phyloP scores from a whole-genome alignment of 2,888 invertebrate species.

The Hermodice carunculata region DNA sequence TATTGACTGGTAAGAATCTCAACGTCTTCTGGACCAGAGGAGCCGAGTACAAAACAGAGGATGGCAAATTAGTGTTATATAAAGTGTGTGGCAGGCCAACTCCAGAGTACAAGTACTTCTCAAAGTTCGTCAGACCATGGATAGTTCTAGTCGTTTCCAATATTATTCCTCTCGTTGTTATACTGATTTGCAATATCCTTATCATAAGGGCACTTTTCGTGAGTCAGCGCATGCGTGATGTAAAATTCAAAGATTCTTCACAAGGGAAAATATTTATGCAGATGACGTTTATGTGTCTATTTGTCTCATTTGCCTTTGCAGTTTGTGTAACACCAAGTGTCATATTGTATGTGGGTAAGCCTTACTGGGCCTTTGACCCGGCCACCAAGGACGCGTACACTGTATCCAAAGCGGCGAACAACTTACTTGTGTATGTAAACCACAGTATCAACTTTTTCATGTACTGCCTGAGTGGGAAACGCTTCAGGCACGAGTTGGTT shows the following conservation, averaged over 20 bases:
- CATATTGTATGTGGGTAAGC: conserved; percentile 41
- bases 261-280: conserved; percentile 31
- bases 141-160: conserved; percentile 38
- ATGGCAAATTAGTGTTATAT: conserved; percentile 9
- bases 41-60: conserved; percentile 30
- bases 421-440: conserved; percentile 41
- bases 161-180: conserved; percentile 32
- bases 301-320: conserved; percentile 40
- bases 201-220: conserved; percentile 37
- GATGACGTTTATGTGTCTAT: conserved; percentile 43
- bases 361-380: conserved; percentile 35
- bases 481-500: conserved; percentile 39
- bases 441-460: conserved; percentile 44
- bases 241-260: neutral
- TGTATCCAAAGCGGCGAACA: conserved; percentile 38
- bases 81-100: conserved; percentile 31
- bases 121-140: conserved; percentile 41
- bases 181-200: conserved; percentile 37
- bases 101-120: conserved; percentile 34
- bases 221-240: no score
- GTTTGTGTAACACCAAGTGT: conserved; percentile 41
- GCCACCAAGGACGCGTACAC: conserved; percentile 26
- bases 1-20: conserved; percentile 48
- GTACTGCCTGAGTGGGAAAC: conserved; percentile 40
- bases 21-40: conserved; percentile 60